Base-by-base conservation (phyloP, 2,113 vertebrate genomes). In the Illadopsis cleaveri region DNA sequence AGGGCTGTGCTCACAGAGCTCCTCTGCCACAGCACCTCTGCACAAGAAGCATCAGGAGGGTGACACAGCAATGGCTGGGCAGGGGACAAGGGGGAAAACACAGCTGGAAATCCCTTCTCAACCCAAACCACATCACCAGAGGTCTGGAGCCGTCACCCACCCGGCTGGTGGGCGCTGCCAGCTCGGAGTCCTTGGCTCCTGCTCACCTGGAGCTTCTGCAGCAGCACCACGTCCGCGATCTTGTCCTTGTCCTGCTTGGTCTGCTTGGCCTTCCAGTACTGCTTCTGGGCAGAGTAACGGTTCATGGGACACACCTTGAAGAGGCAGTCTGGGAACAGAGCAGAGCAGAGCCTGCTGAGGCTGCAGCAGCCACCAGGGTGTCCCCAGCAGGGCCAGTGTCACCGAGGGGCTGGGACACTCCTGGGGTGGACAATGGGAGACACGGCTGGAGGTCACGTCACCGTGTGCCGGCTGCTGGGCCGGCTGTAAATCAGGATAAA, bases 251-350 rank as follows among this genome's bases (percentile, higher is more conserved):
- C 99, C 73, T 99, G 99, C 96, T 99, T 99, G 92, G 99, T 99
- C 83, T 99, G 99, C 68, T 99, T 99, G 91, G 99, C 99, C 95
- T 99, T 99, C 99, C 99, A 99, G 98, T 99, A 99, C 96, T 99
- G 99, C 93, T 99, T 99, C 98, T 99, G 99, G 16, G 99, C 99
- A 0, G 99, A 99, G 97, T 99, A 99, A 24, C 99, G 99, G 94
- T 99, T 99, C 99, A 99, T 99, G 54, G 99, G 99, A 81, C 99
- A 99, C 11, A 99, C 99, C 88, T 99, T 99, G 92, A 99, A 99
- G 72, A 99, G 99, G 94, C 99, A 99, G 65, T 99, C 99, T 99
- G 97, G 10, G 48, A 37, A 40, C 50, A 89, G 64, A 92, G 44
- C 60, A 64, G 24, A 42, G 50, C 82, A 47, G 5, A 30, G 60